Percentiles rank a stretch among this genome's conserved stretches.
These are phyloP conservation scores for Drosophila bifasciata DNA, from an alignment of 1,140 invertebrate species.

Conservation along the genomic window DNA sequence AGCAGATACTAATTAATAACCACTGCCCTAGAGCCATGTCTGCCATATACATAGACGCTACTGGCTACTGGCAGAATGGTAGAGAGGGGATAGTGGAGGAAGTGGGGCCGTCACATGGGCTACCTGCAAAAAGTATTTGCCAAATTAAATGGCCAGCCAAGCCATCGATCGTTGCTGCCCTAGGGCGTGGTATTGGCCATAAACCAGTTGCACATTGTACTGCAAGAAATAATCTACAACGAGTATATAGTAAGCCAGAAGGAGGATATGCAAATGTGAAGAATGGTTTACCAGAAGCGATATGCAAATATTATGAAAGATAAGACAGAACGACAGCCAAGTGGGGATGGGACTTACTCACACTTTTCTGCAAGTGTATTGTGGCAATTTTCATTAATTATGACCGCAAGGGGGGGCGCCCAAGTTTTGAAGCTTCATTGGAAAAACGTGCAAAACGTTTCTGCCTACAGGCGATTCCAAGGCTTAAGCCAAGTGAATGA, in stretches of 20 bases:
- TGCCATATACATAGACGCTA: conserved; percentile 8
- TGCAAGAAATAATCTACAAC: conserved; percentile 1
- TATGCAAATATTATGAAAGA: too few relatives aligned
- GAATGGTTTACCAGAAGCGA: too few relatives aligned
- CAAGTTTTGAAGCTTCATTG: conserved; percentile 65
- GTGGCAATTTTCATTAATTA: conserved; percentile 75
- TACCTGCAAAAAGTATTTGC: conserved; percentile 36
- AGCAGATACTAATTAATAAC: conserved; percentile 81
- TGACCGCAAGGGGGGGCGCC: conserved; percentile 57
- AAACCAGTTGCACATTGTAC: conserved; percentile 35
- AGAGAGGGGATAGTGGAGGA: too few relatives aligned
- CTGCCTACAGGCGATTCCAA: conserved; percentile 41
- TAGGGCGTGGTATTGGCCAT: conserved; percentile 14
- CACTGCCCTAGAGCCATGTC: conserved; percentile 35
- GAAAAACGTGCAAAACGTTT: conserved; percentile 81
- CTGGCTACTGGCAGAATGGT: too few relatives aligned
- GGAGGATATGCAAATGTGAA: too few relatives aligned
- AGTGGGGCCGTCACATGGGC: conserved; percentile 55
- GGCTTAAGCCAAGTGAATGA: conserved; percentile 73
- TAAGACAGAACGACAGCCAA: neutral
- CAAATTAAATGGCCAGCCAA: conserved; percentile 57
- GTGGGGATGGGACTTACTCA: neutral
- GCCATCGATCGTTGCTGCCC: conserved; percentile 28
- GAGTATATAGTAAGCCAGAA: neutral
- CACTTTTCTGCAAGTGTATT: conserved; percentile 44